Percentiles rank a stretch among this genome's conserved stretches.
Conservation (phyloP, 1,140 invertebrate species). For the Samia ricini region DNA sequence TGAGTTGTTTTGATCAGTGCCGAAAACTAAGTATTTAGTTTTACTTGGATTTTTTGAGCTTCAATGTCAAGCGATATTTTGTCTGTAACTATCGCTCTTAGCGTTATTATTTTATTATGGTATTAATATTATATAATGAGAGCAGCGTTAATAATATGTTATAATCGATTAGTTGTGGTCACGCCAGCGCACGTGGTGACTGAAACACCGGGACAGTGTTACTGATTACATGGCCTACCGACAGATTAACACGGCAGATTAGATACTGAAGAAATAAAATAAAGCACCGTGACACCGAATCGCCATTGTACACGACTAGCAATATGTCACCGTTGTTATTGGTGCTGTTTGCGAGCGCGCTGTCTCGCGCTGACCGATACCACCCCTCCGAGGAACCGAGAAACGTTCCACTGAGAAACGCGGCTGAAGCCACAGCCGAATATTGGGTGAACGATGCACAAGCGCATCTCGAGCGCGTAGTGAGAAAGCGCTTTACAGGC, state of each 20-base stretch:
- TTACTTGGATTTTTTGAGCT: no score
- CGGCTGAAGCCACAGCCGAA: slow-evolving; percentile 23
- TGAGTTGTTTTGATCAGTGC: no score
- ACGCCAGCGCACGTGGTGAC: neutral
- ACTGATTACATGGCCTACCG: neutral
- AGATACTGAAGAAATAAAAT: neutral
- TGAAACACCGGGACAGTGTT: neutral
- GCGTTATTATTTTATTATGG: no score
- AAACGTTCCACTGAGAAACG: neutral
- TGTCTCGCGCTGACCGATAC: slow-evolving; percentile 27
- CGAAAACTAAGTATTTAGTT: no score
- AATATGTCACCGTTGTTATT: neutral
- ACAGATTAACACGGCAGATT: neutral
- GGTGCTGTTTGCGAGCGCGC: neutral
- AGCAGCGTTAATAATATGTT: no score
- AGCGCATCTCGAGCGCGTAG: slow-evolving; percentile 21
- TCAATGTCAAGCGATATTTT: no score
- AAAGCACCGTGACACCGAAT: neutral
- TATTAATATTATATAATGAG: no score
- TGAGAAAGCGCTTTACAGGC: neutral
- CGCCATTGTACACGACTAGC: neutral
- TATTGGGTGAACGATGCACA: slow-evolving; percentile 41
- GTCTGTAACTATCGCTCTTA: no score
- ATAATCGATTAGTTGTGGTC: no score
- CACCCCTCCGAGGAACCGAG: slow-evolving; percentile 20